Conservation (phyloP, 2,888 invertebrate species). For the Lasioglossum pauxillum region DNA sequence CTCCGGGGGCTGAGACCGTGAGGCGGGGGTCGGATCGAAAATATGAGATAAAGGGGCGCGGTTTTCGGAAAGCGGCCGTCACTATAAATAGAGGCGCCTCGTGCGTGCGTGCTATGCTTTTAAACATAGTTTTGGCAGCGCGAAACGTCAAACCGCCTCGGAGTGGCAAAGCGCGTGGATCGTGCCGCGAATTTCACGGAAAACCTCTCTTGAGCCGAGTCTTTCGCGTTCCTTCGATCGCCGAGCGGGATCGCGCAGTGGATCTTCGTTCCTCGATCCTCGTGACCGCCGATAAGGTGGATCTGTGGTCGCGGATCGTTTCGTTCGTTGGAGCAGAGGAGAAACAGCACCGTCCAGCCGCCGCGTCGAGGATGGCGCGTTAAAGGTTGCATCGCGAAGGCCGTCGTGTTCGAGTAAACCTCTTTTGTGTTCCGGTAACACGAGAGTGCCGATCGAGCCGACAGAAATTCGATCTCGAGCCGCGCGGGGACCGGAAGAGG, state of each 20-base stretch:
- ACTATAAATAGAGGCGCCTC: slow-evolving; percentile 81
- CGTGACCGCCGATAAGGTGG: not conserved
- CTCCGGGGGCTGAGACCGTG: slow-evolving; percentile 5
- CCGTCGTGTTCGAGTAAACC: not conserved
- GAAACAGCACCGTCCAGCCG: not conserved
- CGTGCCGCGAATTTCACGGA: slow-evolving; percentile 63
- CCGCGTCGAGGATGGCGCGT: not conserved
- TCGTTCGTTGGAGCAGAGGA: not conserved
- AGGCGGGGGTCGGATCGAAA: slow-evolving; percentile 49
- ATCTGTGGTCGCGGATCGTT: not conserved
- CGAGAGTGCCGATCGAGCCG: not conserved
- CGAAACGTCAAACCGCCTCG: slow-evolving; percentile 83
- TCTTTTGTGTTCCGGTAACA: not conserved
- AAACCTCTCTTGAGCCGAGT: slow-evolving; percentile 3
- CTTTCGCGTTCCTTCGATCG: not conserved
- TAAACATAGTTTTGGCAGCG: slow-evolving; percentile 84
- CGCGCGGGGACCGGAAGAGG: not conserved
- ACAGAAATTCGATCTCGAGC: not conserved
- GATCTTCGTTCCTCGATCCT: not conserved
- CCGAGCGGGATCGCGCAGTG: not conserved
- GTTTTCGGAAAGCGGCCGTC: slow-evolving; percentile 77
- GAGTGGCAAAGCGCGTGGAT: slow-evolving; percentile 80
- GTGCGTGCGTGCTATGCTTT: slow-evolving; percentile 80
- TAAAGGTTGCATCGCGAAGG: not conserved
- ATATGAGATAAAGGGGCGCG: slow-evolving; percentile 62